A percentile compares a stretch with the other conserved stretches of the same genome.
These are phyloP conservation scores for Anolis carolinensis DNA, from an alignment of 2,113 vertebrate genomes.

Conservation along the genomic window DNA sequence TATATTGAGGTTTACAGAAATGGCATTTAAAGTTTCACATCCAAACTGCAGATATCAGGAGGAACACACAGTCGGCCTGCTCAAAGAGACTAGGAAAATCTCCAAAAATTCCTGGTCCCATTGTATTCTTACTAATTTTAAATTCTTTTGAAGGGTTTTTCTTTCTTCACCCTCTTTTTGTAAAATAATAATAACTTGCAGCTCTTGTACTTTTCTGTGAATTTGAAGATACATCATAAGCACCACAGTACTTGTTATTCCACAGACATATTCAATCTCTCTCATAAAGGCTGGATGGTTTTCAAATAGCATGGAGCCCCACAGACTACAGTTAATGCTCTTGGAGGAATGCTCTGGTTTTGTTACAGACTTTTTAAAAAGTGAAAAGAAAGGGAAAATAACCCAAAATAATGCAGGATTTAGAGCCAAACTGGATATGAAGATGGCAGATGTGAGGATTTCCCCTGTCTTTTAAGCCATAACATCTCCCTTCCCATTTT, in stretches of 20 bases:
- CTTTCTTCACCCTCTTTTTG: conserved; percentile 26
- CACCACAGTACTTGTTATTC: conserved; percentile 19
- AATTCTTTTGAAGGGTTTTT: conserved; percentile 59
- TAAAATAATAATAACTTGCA: conserved; percentile 47
- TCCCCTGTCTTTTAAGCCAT: too few relatives aligned
- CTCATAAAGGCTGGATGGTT: neutral
- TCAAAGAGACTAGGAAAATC: conserved; percentile 51
- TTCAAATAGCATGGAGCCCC: neutral
- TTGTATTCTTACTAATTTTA: conserved; percentile 57
- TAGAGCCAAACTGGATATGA: neutral
- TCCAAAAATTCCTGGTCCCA: conserved; percentile 41
- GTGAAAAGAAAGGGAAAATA: too few relatives aligned
- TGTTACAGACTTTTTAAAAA: neutral
- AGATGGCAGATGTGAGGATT: neutral
- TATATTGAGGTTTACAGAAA: conserved; percentile 54
- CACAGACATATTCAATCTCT: conserved; percentile 3
- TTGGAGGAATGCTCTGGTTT: neutral
- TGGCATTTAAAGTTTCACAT: conserved; percentile 25
- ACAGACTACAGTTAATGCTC: conserved; percentile 8
- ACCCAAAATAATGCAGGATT: neutral
- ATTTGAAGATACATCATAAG: conserved; percentile 53
- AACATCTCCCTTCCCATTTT: too few relatives aligned
- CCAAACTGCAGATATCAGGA: conserved; percentile 35
- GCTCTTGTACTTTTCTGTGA: conserved; percentile 53
- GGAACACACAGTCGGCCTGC: conserved; percentile 39